Evolutionary conservation across 2,888 invertebrate species (phyloP).

Genomic region (Ypsolopha sequella): DNA sequence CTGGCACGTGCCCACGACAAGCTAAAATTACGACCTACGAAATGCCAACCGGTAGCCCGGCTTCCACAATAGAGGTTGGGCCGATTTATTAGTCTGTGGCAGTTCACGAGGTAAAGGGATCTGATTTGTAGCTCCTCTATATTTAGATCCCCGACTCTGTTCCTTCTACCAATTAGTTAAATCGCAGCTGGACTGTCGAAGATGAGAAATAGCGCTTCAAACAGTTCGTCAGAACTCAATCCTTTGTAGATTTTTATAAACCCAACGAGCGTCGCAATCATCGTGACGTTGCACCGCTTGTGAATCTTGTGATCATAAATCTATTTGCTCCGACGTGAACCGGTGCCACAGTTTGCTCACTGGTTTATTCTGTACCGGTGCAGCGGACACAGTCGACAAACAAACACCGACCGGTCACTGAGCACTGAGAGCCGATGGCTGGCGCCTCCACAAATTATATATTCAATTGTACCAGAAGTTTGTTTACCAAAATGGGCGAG

Average conservation of each 20-base stretch:
- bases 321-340: not conserved
- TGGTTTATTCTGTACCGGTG: too few species aligned
- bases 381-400: slow-evolving; percentile 12
- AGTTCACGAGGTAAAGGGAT: slow-evolving; percentile 27
- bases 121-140: slow-evolving; percentile 39
- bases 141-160: slow-evolving; percentile 33
- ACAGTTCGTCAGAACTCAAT: not conserved
- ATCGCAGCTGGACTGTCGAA: slow-evolving; percentile 25
- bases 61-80: slow-evolving; percentile 12
- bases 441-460: slow-evolving; percentile 11
- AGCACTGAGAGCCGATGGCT: not conserved
- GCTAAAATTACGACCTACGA: slow-evolving; percentile 8
- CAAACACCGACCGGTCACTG: slow-evolving; percentile 7
- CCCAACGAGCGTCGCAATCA: slow-evolving; percentile 6
- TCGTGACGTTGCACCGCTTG: too few species aligned
- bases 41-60: slow-evolving; percentile 12
- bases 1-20: slow-evolving; percentile 13
- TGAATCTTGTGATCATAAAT: not conserved
- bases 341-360: too few species aligned
- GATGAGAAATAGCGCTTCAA: not conserved
- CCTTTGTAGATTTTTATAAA: too few species aligned
- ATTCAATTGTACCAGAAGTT: slow-evolving; percentile 16
- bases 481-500: slow-evolving; percentile 20
- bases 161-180: slow-evolving; percentile 1
- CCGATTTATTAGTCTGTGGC: slow-evolving; percentile 43